phyloP scores from a whole-genome alignment of 2,888 invertebrate species.

The Dione juno region DNA sequence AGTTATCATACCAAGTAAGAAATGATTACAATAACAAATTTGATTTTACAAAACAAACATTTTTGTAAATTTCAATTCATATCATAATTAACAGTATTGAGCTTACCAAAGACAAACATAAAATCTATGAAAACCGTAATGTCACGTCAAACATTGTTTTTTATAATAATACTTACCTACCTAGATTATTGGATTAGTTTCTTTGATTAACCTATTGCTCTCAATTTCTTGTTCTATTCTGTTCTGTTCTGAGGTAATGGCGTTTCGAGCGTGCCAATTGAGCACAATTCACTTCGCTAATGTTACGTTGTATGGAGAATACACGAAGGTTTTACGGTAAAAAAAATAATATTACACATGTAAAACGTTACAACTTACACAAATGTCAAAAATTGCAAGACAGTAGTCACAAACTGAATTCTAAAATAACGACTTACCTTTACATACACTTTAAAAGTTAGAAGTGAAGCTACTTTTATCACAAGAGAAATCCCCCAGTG shows the following conservation, averaged over 20 bases:
- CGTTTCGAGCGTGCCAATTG: too few species aligned
- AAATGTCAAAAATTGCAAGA: background rate
- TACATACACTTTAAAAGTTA: background rate
- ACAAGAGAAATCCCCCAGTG: background rate
- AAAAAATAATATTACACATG: too few species aligned
- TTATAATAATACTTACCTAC: too few species aligned
- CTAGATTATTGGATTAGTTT: too few species aligned
- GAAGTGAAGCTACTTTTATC: background rate
- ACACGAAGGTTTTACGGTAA: too few species aligned
- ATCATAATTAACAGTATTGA: background rate
- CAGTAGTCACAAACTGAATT: background rate
- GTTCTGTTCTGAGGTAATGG: too few species aligned
- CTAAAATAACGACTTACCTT: background rate
- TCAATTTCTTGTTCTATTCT: too few species aligned
- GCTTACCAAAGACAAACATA: background rate
- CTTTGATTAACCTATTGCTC: too few species aligned
- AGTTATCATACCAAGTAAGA: background rate
- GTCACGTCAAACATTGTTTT: too few species aligned
- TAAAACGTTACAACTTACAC: conserved; percentile 1
- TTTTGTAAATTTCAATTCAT: background rate
- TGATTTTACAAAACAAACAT: background rate
- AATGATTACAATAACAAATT: background rate
- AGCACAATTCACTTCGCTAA: too few species aligned
- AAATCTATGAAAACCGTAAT: background rate
- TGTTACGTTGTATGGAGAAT: too few species aligned